phyloP scores from a whole-genome alignment of 2,888 invertebrate species.

The Eutolmus rufibarbis region DNA sequence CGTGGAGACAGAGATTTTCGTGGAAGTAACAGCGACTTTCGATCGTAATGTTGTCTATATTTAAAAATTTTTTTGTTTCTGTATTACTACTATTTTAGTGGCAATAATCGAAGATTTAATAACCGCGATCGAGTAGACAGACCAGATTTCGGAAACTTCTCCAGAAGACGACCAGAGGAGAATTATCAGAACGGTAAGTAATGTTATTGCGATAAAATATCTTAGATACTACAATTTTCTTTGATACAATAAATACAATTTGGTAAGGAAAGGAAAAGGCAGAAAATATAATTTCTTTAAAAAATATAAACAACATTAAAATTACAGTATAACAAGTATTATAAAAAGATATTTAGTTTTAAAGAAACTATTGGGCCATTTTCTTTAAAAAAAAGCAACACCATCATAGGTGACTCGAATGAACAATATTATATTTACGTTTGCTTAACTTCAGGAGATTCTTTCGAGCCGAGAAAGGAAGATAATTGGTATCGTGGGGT shows the following conservation, averaged over 20 bases:
- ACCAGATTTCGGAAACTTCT: constrained; percentile 60
- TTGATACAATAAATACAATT: too few species aligned
- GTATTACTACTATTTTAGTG: constrained; percentile 41
- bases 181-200: constrained; percentile 50
- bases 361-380: too few species aligned
- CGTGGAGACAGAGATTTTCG: constrained; percentile 62
- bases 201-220: background rate
- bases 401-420: background rate
- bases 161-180: constrained; percentile 50
- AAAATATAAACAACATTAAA: background rate
- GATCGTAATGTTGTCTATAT: constrained; percentile 42
- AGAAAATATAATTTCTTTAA: too few species aligned
- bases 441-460: background rate
- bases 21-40: constrained; percentile 56
- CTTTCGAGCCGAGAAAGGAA: constrained; percentile 50
- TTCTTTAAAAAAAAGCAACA: background rate
- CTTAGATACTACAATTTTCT: too few species aligned
- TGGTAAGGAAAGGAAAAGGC: too few species aligned
- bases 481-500: constrained; percentile 60
- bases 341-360: background rate
- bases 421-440: background rate
- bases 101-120: constrained; percentile 54
- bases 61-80: background rate
- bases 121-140: constrained; percentile 67
- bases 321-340: background rate